Percentiles rank a stretch among this genome's conserved stretches.
These are phyloP conservation scores for Autographa gamma DNA, from an alignment of 2,888 invertebrate species.

Conservation along the genomic window DNA sequence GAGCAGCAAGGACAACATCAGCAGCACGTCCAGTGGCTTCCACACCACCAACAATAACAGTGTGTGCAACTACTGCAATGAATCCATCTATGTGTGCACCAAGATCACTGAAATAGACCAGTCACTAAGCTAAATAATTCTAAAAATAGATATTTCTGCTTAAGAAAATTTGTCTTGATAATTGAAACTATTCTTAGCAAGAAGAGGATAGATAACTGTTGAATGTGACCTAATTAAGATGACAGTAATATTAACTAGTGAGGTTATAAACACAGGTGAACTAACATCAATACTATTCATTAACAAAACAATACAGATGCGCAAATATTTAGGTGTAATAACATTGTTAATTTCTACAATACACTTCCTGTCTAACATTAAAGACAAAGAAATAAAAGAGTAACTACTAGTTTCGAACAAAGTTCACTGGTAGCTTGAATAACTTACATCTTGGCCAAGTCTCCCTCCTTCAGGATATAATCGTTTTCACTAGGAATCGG, in stretches of 20 bases:
- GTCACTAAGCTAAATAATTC: conserved; percentile 19
- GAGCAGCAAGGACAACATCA: conserved; percentile 98
- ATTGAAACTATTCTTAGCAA: not conserved
- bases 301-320: not conserved
- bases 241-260: conserved; percentile 8
- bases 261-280: conserved; percentile 31
- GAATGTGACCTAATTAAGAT: conserved; percentile 7
- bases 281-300: not conserved
- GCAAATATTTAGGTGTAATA: not conserved
- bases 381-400: conserved; percentile 12
- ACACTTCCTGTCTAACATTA: not conserved
- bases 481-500: conserved; percentile 98
- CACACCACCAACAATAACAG: conserved; percentile 95
- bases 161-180: not conserved
- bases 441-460: conserved; percentile 98
- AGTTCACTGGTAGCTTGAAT: conserved; percentile 22
- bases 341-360: not conserved
- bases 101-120: conserved; percentile 92
- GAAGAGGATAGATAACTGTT: not conserved
- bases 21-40: conserved; percentile 96
- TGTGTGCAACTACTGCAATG: conserved; percentile 99
- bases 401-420: conserved; percentile 23
- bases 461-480: conserved; percentile 95
- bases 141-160: not conserved
- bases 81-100: conserved; percentile 99